phyloP scores from a whole-genome alignment of 2,797 vertebrate genomes.

The Perodicticus potto region DNA sequence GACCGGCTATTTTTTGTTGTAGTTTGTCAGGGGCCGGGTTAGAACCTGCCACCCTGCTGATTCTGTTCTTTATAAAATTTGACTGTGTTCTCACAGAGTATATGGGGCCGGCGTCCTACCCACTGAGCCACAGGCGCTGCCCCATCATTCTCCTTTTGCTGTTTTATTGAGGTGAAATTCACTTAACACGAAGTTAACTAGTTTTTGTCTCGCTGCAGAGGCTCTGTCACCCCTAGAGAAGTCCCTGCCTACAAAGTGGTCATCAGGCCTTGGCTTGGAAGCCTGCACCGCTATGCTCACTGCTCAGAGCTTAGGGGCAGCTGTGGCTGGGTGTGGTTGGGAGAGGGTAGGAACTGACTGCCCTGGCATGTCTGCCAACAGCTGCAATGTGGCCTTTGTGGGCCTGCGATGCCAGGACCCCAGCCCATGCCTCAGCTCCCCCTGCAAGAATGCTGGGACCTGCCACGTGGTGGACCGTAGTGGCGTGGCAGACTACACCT shows the following conservation, averaged over 20 bases:
- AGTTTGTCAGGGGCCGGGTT: no score
- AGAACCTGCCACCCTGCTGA: no score
- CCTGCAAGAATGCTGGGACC: constrained; percentile 94
- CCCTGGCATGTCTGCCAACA: constrained; percentile 64
- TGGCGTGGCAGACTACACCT: constrained; percentile 90
- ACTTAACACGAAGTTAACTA: neutral
- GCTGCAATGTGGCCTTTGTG: constrained; percentile 91
- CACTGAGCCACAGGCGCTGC: no score
- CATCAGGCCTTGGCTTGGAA: neutral
- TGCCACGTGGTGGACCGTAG: constrained; percentile 90
- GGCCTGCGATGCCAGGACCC: constrained; percentile 94
- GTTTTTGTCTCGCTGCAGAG: neutral
- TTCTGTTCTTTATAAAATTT: no score
- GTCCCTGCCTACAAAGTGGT: neutral
- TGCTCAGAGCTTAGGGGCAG: no score
- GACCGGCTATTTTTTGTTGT: no score
- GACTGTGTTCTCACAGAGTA: no score
- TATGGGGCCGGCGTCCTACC: no score
- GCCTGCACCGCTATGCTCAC: accelerated
- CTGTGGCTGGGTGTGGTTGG: no score
- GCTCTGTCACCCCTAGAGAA: accelerated
- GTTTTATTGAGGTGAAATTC: neutral
- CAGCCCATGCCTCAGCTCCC: constrained; percentile 94
- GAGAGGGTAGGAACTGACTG: neutral
- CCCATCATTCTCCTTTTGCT: no score